Evolutionary conservation across 2,797 vertebrate species (phyloP), one percentile per base, ranked within the genome.

Genomic region (Gymnothorax javanicus): DNA sequence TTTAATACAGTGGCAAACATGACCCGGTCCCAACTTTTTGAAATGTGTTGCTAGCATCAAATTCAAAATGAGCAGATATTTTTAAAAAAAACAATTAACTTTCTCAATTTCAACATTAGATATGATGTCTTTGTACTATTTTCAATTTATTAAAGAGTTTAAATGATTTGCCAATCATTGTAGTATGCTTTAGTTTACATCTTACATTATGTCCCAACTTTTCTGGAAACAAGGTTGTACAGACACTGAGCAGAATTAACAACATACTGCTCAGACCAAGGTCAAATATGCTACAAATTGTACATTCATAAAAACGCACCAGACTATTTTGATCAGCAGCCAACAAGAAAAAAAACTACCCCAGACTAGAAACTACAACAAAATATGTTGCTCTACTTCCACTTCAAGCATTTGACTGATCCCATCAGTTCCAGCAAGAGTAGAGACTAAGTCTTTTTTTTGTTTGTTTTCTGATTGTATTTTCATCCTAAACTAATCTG

Each of bases 401-500:
- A 52, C 52, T 6, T 4, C 20, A 50, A 17, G 15, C 33, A 77
- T 77, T 50, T 77, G 73, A 52, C 73, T 50, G 73, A 77, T 52
- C 73, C 33, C 33, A 77, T 50, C 43, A 50, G 73, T 15, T 27
- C 43, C 33, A 17, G 64, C 64, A 69, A 69, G 62, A 64, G 62
- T 75, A 33, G 43, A 33, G 33, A 52, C 33, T 15, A 50, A 73
- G 58, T 73, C 17, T 23, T 57, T 17, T 43, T 58, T 83, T 57
- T 54, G n/a, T n/a, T 33, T 23, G 3, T 77, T 86, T 57, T 50
- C 73, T 79, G 85, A 12, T 50, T 58, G 71, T 75, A 13, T 9
- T 75, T 43, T 52, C 50, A 77, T n/a, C 71, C 50, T 90, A 93
- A 17, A 13, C 15, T 91, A 87, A 95, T 93, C 89, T 90, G 90